Base-by-base conservation (phyloP, 2,888 invertebrate species). In the Dynastes maya region DNA sequence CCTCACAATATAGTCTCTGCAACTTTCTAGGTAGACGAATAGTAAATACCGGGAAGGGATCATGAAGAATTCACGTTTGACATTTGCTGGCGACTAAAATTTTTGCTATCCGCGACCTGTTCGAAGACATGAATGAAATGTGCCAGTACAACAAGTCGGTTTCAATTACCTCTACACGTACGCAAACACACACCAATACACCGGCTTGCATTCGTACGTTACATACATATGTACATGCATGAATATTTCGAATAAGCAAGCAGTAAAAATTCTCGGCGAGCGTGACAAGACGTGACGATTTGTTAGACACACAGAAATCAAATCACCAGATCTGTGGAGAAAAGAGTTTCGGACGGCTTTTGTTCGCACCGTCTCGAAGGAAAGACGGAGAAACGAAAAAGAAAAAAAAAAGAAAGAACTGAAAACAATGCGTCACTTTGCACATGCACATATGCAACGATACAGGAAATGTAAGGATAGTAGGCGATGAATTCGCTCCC, bases 401-500 rank as follows among this genome's bases (percentile, higher is more conserved):
- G 63, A 29, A 61, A 45, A 40, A 6, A 40, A 45, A 74, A 74
- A 27, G 61, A 61, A 61, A 63, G 61, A 78, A 61, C 75, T 63
- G 51, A 65, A 78, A 76, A 79, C 76, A 77, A 80, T 80, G 81
- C 81, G 81, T 81, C 82, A 81, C 71, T 64, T 68, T 78, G 71
- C 79, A 78, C 78, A 58, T 63, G 68, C 68, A 55, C 53, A 78
- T 76, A 72, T 67, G 77, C 72, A 78, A 45, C 67, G 75, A 77
- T 81, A 82, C 83, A 82, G 83, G 83, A 83, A 83, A 83, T 80
- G 83, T 80, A 77, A 80, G 63, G 76, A 53, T 76, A 53, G 83
- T 83, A 80, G 83, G 83, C 81, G 82, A 82, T 64, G 78, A 68
- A 77, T 72, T 75, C 78, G 81, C 83, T 82, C 82, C 82, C 82